Percentiles rank a stretch among this genome's conserved stretches.
phyloP scores from a whole-genome alignment of 2,797 vertebrate genomes.

The Pachyuromys duprasi region DNA sequence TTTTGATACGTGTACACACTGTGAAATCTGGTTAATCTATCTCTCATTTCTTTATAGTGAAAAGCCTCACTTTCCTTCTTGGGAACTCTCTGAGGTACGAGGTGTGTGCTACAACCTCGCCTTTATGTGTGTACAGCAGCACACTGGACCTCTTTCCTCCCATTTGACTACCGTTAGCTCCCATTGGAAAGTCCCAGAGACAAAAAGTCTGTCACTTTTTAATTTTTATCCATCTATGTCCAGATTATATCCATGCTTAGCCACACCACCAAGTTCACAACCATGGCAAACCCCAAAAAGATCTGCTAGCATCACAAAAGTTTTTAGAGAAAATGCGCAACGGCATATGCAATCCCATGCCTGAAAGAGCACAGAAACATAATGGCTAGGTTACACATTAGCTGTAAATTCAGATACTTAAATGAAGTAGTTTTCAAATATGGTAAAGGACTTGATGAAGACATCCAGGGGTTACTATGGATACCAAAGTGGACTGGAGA shows the following conservation, averaged over 20 bases:
- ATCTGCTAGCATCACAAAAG: not conserved
- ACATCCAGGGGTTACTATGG: not conserved
- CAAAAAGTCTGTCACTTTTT: slow-evolving; percentile 9
- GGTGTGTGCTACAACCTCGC: not conserved
- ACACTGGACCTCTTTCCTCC: not conserved
- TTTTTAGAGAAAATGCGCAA: not conserved
- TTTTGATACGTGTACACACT: not conserved
- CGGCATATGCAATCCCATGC: not conserved
- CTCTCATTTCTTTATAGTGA: not conserved
- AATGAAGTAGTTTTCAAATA: slow-evolving; percentile 1
- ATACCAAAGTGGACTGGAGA: not conserved
- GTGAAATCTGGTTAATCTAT: not conserved
- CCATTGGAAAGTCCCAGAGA: not conserved
- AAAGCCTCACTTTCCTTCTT: not conserved
- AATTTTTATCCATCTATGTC: not conserved
- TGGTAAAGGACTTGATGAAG: not conserved
- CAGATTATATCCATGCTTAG: not conserved
- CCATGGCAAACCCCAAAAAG: not conserved
- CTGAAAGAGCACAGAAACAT: not conserved
- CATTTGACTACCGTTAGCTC: not conserved
- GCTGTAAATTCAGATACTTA: not conserved
- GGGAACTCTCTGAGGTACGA: not conserved
- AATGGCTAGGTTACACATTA: not conserved
- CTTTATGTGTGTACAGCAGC: not conserved
- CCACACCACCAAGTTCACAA: not conserved